These are phyloP conservation scores for Corythoichthys haematopterus DNA, from an alignment of 2,113 vertebrate genomes.

Conservation along the genomic window DNA sequence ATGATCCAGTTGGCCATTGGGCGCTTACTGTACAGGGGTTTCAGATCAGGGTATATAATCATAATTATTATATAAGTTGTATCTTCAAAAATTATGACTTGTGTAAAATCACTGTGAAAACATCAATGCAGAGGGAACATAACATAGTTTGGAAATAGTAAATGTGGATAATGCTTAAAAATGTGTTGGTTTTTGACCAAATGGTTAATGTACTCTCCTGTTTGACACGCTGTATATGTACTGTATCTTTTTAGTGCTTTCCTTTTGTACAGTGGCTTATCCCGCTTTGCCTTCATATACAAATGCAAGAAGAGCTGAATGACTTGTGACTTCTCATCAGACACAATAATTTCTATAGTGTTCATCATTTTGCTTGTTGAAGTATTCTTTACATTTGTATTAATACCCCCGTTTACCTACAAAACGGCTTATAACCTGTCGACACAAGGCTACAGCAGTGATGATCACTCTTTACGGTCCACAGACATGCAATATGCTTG, in stretches of 20 bases:
- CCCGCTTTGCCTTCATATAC: conserved; percentile 12
- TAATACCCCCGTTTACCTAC: conserved; percentile 23
- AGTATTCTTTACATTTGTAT: conserved; percentile 13
- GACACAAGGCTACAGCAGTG: neutral
- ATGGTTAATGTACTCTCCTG: conserved; percentile 22
- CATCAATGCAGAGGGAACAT: neutral
- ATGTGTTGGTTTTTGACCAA: conserved; percentile 31
- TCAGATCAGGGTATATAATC: neutral
- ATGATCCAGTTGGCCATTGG: neutral
- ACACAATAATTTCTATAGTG: neutral
- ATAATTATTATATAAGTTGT: neutral
- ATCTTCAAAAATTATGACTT: neutral
- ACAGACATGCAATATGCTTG: conserved; percentile 6
- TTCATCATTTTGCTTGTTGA: conserved; percentile 7
- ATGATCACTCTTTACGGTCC: conserved; percentile 23
- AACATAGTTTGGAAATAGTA: neutral
- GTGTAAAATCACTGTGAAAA: conserved; percentile 37
- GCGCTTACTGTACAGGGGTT: neutral
- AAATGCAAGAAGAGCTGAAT: conserved; percentile 10
- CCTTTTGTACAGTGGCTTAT: conserved; percentile 7
- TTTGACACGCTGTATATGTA: conserved; percentile 25
- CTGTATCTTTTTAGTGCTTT: conserved; percentile 10
- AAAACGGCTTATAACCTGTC: conserved; percentile 20
- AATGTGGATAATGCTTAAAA: conserved; percentile 18
- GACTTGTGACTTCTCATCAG: neutral